A percentile compares a stretch with the other conserved stretches of the same genome.
phyloP scores from a whole-genome alignment of 1,140 invertebrate genomes.

The Pogonognathellus flavescens region DNA sequence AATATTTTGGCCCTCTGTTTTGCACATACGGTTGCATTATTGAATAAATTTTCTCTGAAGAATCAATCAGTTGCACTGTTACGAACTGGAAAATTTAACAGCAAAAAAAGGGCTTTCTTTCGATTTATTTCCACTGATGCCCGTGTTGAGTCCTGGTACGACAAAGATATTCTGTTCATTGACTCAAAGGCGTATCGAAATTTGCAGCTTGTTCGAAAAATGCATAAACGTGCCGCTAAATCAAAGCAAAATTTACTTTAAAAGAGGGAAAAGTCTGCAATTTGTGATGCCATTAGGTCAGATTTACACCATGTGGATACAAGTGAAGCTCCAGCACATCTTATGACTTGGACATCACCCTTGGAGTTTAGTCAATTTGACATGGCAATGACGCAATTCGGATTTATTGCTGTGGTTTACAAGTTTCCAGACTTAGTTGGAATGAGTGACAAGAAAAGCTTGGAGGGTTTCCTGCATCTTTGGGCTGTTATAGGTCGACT shows the following conservation, averaged over 20 bases:
- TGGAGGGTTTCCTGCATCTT: slow-evolving; percentile 59
- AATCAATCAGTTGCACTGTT: slow-evolving; percentile 51
- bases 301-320: slow-evolving; percentile 56
- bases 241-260: slow-evolving; percentile 39
- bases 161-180: slow-evolving; percentile 4
- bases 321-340: slow-evolving; percentile 48
- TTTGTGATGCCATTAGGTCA: slow-evolving; percentile 44
- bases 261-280: neutral
- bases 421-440: slow-evolving; percentile 55
- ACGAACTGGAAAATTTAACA: slow-evolving; percentile 10
- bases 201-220: slow-evolving; percentile 29
- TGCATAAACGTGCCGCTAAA: neutral
- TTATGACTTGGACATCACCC: slow-evolving; percentile 54
- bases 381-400: slow-evolving; percentile 64
- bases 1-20: slow-evolving; percentile 61
- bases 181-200: neutral
- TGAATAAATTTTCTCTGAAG: slow-evolving; percentile 55
- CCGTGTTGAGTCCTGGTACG: slow-evolving; percentile 52
- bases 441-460: slow-evolving; percentile 33
- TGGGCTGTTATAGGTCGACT: slow-evolving; percentile 60
- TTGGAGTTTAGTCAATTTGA: slow-evolving; percentile 64
- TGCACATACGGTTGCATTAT: slow-evolving; percentile 17
- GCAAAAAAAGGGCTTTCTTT: neutral
- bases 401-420: slow-evolving; percentile 60
- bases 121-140: slow-evolving; percentile 47